phyloP scores from a whole-genome alignment of 1,140 invertebrate genomes.

The Drosophila watanabei region DNA sequence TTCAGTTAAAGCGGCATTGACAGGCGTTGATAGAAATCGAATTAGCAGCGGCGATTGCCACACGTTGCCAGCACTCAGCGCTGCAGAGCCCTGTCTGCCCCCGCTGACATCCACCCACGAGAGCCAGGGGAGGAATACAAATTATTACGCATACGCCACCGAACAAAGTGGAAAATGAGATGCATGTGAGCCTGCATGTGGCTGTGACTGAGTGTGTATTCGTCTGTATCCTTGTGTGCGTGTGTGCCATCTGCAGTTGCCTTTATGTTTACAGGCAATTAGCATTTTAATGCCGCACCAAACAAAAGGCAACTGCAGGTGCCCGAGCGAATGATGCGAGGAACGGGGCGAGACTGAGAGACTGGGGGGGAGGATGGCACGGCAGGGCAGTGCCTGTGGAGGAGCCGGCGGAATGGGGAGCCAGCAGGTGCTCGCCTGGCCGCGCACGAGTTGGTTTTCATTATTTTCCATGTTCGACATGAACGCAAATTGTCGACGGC shows the following conservation, averaged over 20 bases:
- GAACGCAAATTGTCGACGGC: constrained; percentile 68
- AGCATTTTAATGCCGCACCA: constrained; percentile 77
- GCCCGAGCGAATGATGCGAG: constrained; percentile 63
- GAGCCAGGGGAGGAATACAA: constrained; percentile 20
- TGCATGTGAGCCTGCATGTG: constrained; percentile 14
- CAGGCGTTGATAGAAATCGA: constrained; percentile 72
- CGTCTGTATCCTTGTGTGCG: constrained; percentile 8
- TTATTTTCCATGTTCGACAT: constrained; percentile 80
- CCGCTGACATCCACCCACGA: neutral
- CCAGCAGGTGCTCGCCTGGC: constrained; percentile 33
- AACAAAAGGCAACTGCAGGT: constrained; percentile 76
- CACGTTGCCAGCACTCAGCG: constrained; percentile 37
- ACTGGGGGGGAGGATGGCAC: neutral
- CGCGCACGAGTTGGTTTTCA: constrained; percentile 75
- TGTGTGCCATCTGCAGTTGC: constrained; percentile 59
- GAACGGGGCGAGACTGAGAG: neutral
- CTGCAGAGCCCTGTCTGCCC: neutral
- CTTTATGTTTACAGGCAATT: constrained; percentile 81
- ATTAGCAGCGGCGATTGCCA: constrained; percentile 62
- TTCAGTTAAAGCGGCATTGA: constrained; percentile 66
- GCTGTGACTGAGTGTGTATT: constrained; percentile 22
- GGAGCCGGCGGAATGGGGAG: constrained; percentile 6
- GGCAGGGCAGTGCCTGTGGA: constrained; percentile 23
- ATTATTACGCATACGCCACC: constrained; percentile 73
- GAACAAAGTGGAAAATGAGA: constrained; percentile 38